These are phyloP conservation scores for Isichthys henryi DNA, from an alignment of 2,113 vertebrate species.

Conservation along the genomic window DNA sequence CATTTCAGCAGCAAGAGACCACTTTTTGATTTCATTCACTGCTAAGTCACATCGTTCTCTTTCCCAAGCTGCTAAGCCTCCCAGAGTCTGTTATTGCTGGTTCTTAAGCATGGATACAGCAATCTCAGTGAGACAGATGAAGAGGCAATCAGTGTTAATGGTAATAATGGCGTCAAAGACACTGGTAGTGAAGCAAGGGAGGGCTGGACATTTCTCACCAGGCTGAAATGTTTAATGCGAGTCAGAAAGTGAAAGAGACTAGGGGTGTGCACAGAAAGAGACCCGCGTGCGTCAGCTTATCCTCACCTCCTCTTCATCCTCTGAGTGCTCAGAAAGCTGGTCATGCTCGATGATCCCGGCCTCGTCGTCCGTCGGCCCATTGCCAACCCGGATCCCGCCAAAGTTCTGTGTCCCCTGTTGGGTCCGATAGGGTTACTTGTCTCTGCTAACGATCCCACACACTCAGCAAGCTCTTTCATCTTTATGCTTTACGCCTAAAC, in stretches of 20 bases:
- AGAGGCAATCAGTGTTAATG: background rate
- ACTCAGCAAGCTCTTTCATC: background rate
- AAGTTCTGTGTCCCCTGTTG: conserved; percentile 97
- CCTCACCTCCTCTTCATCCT: conserved; percentile 89
- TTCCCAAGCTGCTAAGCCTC: background rate
- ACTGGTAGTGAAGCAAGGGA: background rate
- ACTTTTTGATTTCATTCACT: background rate
- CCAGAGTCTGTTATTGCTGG: background rate
- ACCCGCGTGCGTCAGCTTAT: background rate
- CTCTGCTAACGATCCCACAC: background rate
- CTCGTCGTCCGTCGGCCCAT: conserved; percentile 96
- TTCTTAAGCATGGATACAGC: background rate
- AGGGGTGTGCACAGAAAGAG: background rate
- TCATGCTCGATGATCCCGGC: conserved; percentile 98
- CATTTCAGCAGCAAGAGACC: background rate
- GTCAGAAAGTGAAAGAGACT: background rate
- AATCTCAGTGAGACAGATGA: background rate
- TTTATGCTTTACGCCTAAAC: background rate
- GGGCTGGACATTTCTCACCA: background rate
- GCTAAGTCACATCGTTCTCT: background rate
- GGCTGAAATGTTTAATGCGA: background rate
- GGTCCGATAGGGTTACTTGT: conserved; percentile 54
- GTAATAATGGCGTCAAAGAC: background rate
- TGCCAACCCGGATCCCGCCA: conserved; percentile 93
- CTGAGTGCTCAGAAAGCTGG: conserved; percentile 92